A percentile compares a stretch with the other conserved stretches of the same genome.
phyloP scores from a whole-genome alignment of 2,113 vertebrate genomes.

The Dromiciops gliroides region DNA sequence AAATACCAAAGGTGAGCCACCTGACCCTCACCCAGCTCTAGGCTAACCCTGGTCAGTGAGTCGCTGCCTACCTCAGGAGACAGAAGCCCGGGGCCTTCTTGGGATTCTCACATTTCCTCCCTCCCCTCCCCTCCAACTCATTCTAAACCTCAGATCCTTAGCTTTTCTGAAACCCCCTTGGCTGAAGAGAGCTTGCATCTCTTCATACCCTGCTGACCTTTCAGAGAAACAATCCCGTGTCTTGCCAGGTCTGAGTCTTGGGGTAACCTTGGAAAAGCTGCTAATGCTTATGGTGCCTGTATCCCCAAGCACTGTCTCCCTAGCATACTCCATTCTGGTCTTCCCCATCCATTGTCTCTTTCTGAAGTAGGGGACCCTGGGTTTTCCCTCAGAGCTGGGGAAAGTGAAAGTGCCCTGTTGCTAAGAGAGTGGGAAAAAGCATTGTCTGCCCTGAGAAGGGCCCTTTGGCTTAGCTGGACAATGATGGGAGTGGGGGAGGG shows the following conservation, averaged over 20 bases:
- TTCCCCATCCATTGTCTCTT: neutral
- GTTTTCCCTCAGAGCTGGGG: neutral
- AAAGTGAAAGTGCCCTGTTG: neutral
- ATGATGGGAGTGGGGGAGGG: neutral
- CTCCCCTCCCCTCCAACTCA: neutral
- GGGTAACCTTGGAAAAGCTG: neutral
- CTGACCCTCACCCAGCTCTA: neutral
- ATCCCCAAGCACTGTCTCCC: neutral
- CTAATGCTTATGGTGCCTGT: neutral
- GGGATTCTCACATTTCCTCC: neutral
- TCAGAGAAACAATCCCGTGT: neutral
- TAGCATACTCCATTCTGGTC: neutral
- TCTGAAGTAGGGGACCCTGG: neutral
- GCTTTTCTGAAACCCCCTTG: neutral
- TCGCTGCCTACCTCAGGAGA: neutral
- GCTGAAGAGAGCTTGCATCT: neutral
- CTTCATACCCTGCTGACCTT: conserved; percentile 2
- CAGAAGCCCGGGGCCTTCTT: neutral
- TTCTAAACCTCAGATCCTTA: neutral
- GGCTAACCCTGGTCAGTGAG: neutral
- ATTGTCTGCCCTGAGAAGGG: neutral
- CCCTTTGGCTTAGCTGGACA: neutral
- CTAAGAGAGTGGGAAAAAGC: neutral
- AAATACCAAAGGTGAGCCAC: neutral
- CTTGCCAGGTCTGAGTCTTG: neutral